Percentiles rank a stretch among this genome's conserved stretches.
Conservation (phyloP, 2,888 invertebrate species). For the Chouioia cunea region DNA sequence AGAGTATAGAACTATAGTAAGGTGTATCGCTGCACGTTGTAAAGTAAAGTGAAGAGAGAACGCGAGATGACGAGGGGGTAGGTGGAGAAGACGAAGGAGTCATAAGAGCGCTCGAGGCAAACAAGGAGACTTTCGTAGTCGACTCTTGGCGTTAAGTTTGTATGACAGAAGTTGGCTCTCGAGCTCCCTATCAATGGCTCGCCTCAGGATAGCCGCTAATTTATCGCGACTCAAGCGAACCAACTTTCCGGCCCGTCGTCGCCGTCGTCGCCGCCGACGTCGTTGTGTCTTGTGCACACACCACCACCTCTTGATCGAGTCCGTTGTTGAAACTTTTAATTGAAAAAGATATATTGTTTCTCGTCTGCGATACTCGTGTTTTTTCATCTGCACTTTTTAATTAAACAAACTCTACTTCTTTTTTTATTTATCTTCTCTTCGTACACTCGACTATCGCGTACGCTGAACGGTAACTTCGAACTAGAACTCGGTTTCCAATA, state of each 20-base stretch:
- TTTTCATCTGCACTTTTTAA: slow-evolving; percentile 31
- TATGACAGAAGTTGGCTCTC: slow-evolving; percentile 53
- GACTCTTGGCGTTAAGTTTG: slow-evolving; percentile 50
- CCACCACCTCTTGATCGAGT: slow-evolving; percentile 22
- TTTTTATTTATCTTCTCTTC: background rate
- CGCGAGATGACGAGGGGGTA: no score
- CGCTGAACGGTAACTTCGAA: background rate
- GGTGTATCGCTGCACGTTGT: background rate
- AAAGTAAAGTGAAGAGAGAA: slow-evolving; percentile 20
- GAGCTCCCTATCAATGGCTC: slow-evolving; percentile 50
- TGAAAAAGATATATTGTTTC: slow-evolving; percentile 39
- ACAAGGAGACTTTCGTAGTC: background rate
- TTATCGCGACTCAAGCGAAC: slow-evolving; percentile 43
- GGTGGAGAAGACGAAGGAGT: no score
- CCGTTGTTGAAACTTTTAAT: slow-evolving; percentile 41
- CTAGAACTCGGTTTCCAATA: no score
- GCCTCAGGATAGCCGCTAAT: slow-evolving; percentile 50
- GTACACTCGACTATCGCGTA: background rate
- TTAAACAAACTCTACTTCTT: slow-evolving; percentile 13
- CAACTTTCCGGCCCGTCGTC: background rate
- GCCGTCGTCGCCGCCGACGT: background rate
- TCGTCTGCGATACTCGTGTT: slow-evolving; percentile 10
- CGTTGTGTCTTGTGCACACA: background rate
- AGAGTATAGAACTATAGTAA: slow-evolving; percentile 5
- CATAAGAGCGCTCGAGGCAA: slow-evolving; percentile 6